Percentiles rank a stretch among this genome's conserved stretches.
These are phyloP conservation scores for Acanthiza pusilla DNA, from an alignment of 2,797 vertebrate genomes.

Conservation along the genomic window DNA sequence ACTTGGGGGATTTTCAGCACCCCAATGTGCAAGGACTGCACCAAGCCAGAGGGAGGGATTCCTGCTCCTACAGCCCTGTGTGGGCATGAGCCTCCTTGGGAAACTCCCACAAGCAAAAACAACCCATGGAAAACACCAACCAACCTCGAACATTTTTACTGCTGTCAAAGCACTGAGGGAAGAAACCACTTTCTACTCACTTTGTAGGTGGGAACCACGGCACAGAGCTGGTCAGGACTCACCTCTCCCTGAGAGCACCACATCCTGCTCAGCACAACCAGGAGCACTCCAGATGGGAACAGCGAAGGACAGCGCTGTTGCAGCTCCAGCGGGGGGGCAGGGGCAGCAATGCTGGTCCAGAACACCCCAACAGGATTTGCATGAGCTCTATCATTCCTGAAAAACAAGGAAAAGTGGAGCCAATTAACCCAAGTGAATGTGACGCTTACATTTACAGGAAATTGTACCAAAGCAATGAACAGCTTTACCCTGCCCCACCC, in stretches of 20 bases:
- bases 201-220: not conserved
- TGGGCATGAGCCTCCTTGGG: not conserved
- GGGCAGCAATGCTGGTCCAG: not conserved
- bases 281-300: accelerated
- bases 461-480: not conserved
- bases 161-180: not conserved
- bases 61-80: not conserved
- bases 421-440: not conserved
- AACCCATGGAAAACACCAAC: not conserved
- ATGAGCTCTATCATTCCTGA: not conserved
- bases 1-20: not conserved
- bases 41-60: not conserved
- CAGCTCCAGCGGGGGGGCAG: accelerated
- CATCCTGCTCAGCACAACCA: accelerated
- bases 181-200: not conserved
- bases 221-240: not conserved
- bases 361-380: not conserved
- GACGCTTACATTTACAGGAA: not conserved
- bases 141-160: not conserved
- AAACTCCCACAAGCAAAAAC: not conserved
- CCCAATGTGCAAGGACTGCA: not conserved
- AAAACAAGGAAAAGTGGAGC: not conserved
- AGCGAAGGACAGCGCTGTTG: accelerated
- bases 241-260: too few species aligned
- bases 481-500: not conserved